Base-by-base conservation (phyloP, 2,888 invertebrate genomes). In the Daptonema setosum region DNA sequence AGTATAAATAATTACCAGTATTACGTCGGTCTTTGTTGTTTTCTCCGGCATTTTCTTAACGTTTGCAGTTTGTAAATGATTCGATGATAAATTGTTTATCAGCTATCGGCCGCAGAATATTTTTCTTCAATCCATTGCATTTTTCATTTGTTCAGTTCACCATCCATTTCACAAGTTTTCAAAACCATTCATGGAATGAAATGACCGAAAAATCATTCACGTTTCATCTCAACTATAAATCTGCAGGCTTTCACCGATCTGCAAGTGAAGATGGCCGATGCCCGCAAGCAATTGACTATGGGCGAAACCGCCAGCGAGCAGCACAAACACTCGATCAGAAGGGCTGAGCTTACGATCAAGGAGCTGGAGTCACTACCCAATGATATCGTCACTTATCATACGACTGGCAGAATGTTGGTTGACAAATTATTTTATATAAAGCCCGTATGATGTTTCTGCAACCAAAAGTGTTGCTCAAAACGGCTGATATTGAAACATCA, bases 261-360 rank as follows among this genome's bases (percentile, higher is more conserved):
- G 56, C 85, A 86, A 69, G 77, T 79, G 17, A 85, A 85, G 74
- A 81, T 83, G 78, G 76, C 83, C 28, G 82, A 83, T 66, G 84
- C 85, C 0, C 79, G 79, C 61, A 83, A 83, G 69, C 84, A 85
- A 73, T 75, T 87, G 59, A 80, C 81, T 66, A 71, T 84, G 57
- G 80, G 85, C 8, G 84, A 86, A 70, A 72, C 81, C 1, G 83
- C 86, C 74, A 81, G 85, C 61, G 80, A 81, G 50, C 77, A 78
- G 20, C 70, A 83, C 52, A 80, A 79, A 65, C 76, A 81, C 59
- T 76, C 77, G 54, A 80, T 82, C 64, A 78, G 80, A 61, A 82
- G 81, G 68, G 79, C 83, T 57, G 78, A 80, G 61, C 74, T 84
- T 54, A 86, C 85, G 43, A 79, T 81, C 65, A 76, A 78, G 68